Conservation (phyloP, 2,888 invertebrate genomes). For the Brenthis daphne region DNA sequence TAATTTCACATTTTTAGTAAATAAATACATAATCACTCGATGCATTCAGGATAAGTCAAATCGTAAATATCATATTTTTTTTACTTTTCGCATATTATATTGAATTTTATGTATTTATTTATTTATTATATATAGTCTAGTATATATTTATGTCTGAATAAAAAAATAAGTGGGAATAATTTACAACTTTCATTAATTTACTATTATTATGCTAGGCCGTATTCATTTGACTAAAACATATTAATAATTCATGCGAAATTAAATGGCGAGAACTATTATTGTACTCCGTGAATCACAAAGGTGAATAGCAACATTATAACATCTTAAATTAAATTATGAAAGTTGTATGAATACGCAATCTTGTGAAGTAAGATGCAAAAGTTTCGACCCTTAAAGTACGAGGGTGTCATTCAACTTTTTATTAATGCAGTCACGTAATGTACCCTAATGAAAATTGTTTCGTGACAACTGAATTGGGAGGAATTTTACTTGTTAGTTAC, state of each 20-base stretch:
- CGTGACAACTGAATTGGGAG: conserved; percentile 66
- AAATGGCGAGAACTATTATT: conserved; percentile 14
- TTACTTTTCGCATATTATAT: too few species aligned
- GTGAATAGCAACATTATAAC: conserved; percentile 15
- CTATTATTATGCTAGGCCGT: neutral
- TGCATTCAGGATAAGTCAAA: too few species aligned
- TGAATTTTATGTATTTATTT: too few species aligned
- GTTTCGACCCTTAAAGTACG: conserved; percentile 55
- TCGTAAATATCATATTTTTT: too few species aligned
- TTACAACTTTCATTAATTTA: neutral
- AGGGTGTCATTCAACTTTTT: conserved; percentile 55
- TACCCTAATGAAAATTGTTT: conserved; percentile 76
- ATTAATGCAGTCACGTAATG: conserved; percentile 73
- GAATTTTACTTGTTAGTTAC: conserved; percentile 65
- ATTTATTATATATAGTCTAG: too few species aligned
- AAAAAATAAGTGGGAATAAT: neutral
- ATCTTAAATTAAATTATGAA: conserved; percentile 24
- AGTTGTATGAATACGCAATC: conserved; percentile 56
- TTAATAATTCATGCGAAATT: conserved; percentile 15
- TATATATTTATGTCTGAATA: too few species aligned
- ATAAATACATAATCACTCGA: too few species aligned
- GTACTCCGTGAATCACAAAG: conserved; percentile 8
- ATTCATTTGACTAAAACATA: neutral
- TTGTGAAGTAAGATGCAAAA: conserved; percentile 58
- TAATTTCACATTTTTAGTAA: too few species aligned